phyloP scores from a whole-genome alignment of 2,113 vertebrate genomes.

The Donacobius atricapilla region DNA sequence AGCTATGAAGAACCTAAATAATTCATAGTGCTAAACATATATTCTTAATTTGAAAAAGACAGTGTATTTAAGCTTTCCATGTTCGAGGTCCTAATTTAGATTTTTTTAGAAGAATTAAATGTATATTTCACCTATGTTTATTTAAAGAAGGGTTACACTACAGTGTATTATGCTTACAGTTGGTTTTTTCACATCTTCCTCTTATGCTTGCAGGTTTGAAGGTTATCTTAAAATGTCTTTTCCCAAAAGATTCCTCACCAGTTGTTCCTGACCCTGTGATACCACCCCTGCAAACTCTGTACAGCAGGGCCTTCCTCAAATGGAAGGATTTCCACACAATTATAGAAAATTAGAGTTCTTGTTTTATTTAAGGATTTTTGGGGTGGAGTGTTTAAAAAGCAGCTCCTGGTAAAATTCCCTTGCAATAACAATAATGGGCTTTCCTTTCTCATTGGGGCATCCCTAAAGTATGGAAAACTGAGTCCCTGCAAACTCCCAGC shows the following conservation, averaged over 20 bases:
- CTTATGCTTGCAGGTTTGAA: background rate
- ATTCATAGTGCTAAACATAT: background rate
- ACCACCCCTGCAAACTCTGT: background rate
- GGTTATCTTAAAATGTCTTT: background rate
- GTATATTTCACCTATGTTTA: background rate
- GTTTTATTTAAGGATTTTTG: background rate
- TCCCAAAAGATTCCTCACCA: background rate
- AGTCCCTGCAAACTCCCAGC: background rate
- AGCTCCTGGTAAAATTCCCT: background rate
- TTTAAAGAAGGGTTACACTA: background rate
- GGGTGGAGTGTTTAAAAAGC: background rate
- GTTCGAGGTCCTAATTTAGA: background rate
- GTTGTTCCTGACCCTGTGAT: background rate
- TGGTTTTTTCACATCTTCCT: background rate
- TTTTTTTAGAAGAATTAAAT: background rate
- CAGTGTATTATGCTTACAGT: background rate
- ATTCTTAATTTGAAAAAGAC: background rate
- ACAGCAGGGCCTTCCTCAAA: background rate
- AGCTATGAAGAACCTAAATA: background rate
- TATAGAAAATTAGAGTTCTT: background rate
- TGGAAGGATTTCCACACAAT: background rate
- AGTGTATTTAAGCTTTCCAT: background rate
- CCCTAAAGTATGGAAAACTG: background rate
- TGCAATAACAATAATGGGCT: background rate
- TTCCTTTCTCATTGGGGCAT: background rate